Conservation (phyloP, 2,888 invertebrate species). For the Arge pagana region DNA sequence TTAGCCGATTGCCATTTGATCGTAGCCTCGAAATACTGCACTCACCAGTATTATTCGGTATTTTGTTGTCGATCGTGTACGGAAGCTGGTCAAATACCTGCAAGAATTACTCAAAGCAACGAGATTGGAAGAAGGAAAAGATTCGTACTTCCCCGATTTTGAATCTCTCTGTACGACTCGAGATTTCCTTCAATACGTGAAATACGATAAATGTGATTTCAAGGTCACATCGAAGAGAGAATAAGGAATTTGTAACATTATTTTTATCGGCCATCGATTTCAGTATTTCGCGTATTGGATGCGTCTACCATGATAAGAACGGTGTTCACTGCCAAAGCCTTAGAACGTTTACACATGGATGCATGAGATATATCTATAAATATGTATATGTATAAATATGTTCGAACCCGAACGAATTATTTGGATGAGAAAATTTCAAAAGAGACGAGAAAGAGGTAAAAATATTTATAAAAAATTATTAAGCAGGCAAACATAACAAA, state of each 20-base stretch:
- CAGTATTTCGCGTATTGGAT: conserved; percentile 34
- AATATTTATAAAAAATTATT: neutral
- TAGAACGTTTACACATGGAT: conserved; percentile 56
- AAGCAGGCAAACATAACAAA: neutral
- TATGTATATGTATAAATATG: conserved; percentile 29
- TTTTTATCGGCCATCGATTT: no score
- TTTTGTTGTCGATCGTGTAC: conserved; percentile 96
- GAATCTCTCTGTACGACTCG: no score
- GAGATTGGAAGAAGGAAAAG: conserved; percentile 41
- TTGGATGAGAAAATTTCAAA: conserved; percentile 5
- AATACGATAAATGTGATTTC: no score
- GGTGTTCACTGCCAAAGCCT: conserved; percentile 58
- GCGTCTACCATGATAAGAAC: conserved; percentile 45
- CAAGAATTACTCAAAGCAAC: conserved; percentile 58
- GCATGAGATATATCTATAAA: conserved; percentile 32
- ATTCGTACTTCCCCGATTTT: conserved; percentile 22
- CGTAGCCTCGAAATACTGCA: conserved; percentile 81
- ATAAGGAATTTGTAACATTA: conserved; percentile 23
- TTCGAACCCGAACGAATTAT: conserved; percentile 23
- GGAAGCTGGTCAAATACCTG: conserved; percentile 76
- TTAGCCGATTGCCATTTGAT: conserved; percentile 91
- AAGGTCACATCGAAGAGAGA: conserved; percentile 21
- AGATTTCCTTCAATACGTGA: conserved; percentile 14
- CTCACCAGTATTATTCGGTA: conserved; percentile 87
- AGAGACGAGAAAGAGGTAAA: no score